Percentiles rank a stretch among this genome's conserved stretches.
These are phyloP conservation scores for Lampris megalopsis DNA, from an alignment of 2,113 vertebrate species.

Conservation along the genomic window DNA sequence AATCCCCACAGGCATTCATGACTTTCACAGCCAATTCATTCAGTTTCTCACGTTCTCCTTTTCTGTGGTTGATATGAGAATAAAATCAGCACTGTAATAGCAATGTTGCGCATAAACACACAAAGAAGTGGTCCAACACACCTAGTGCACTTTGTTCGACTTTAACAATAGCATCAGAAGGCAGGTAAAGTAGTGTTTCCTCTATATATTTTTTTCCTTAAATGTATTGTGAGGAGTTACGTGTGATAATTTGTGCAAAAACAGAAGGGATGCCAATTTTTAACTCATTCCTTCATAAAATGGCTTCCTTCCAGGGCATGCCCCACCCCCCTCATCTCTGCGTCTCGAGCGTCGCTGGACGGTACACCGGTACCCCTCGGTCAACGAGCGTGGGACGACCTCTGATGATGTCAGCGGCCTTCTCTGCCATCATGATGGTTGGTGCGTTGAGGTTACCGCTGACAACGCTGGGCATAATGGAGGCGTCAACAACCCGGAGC, in stretches of 20 bases:
- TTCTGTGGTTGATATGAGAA: too few species aligned
- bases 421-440: constrained; percentile 97
- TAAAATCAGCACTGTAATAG: too few species aligned
- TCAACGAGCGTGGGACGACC: constrained; percentile 84
- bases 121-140: too few species aligned
- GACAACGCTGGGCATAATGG: constrained; percentile 95
- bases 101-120: too few species aligned
- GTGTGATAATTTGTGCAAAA: neutral
- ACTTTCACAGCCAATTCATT: too few species aligned
- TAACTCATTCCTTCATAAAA: neutral
- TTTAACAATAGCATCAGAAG: neutral
- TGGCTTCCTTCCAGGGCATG: neutral
- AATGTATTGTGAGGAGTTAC: neutral
- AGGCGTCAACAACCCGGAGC: constrained; percentile 93
- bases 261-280: neutral
- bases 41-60: too few species aligned
- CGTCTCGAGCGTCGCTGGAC: constrained; percentile 82
- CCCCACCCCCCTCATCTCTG: constrained; percentile 80
- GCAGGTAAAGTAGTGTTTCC: too few species aligned
- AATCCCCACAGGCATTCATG: too few species aligned
- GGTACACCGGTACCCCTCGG: constrained; percentile 86
- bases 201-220: too few species aligned
- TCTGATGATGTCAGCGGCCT: constrained; percentile 92
- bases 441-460: constrained; percentile 96
- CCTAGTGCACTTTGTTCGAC: neutral